A percentile compares a stretch with the other conserved stretches of the same genome.
Conservation (phyloP, 2,888 invertebrate genomes). For the Lamellibrachia satsuma region DNA sequence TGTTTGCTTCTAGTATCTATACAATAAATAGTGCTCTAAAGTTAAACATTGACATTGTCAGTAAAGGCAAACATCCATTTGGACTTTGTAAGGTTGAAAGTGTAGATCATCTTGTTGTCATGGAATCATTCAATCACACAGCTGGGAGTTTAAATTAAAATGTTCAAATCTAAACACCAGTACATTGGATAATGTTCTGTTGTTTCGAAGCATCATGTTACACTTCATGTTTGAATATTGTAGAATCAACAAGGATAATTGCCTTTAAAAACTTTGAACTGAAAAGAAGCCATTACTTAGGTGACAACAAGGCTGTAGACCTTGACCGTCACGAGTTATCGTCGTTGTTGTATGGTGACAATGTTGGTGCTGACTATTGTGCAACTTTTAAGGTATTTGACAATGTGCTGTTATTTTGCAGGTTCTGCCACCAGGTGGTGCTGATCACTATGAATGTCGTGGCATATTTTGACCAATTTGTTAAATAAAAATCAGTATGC, state of each 20-base stretch:
- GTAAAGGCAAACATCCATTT: neutral
- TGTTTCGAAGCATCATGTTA: neutral
- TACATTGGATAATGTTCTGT: neutral
- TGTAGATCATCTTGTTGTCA: too few relatives aligned
- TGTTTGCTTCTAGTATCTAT: neutral
- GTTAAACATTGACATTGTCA: neutral
- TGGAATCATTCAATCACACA: neutral
- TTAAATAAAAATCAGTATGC: slow-evolving; percentile 17
- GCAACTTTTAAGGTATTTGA: neutral
- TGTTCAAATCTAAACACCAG: neutral
- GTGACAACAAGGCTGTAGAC: neutral
- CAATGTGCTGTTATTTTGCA: slow-evolving; percentile 11
- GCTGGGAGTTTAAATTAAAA: neutral
- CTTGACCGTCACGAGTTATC: neutral
- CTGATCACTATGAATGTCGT: neutral
- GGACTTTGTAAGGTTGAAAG: too few relatives aligned
- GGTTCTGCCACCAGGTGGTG: neutral
- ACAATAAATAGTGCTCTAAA: neutral
- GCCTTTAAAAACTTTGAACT: neutral
- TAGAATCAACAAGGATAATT: neutral
- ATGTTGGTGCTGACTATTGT: neutral
- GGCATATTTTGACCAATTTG: slow-evolving; percentile 17
- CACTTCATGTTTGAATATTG: neutral
- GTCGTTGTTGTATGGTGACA: neutral
- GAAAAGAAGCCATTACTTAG: neutral